Conservation (phyloP, 2,113 vertebrate genomes). For the Craseonycteris thonglongyai region DNA sequence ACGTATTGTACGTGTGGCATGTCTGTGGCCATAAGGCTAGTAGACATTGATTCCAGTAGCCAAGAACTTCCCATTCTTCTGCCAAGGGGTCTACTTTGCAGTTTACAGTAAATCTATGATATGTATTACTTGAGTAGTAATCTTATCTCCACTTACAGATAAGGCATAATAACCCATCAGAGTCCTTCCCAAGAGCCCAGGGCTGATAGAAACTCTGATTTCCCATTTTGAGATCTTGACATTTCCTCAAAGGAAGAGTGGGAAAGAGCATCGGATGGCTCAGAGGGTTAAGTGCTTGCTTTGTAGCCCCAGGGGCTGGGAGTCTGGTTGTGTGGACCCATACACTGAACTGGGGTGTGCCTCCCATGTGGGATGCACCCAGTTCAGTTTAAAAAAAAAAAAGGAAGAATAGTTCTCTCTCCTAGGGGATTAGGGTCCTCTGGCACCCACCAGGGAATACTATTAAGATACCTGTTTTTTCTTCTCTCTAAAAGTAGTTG, state of each 20-base stretch:
- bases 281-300: too few species aligned
- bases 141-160: background rate
- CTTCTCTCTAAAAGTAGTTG: background rate
- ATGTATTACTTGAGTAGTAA: accelerated
- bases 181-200: background rate
- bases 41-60: background rate
- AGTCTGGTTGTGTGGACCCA: too few species aligned
- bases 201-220: background rate
- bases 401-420: background rate
- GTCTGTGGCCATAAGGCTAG: background rate
- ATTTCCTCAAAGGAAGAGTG: background rate
- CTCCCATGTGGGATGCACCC: too few species aligned
- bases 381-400: too few species aligned
- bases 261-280: too few species aligned
- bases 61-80: background rate
- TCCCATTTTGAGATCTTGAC: background rate
- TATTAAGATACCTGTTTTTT: background rate
- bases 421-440: background rate
- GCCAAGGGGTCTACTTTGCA: background rate
- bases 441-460: background rate
- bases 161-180: background rate
- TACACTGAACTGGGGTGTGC: too few species aligned
- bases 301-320: too few species aligned
- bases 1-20: background rate
- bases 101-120: background rate